Base-by-base conservation (phyloP, 2,113 vertebrate species). In the Herpetotheres cachinnans region DNA sequence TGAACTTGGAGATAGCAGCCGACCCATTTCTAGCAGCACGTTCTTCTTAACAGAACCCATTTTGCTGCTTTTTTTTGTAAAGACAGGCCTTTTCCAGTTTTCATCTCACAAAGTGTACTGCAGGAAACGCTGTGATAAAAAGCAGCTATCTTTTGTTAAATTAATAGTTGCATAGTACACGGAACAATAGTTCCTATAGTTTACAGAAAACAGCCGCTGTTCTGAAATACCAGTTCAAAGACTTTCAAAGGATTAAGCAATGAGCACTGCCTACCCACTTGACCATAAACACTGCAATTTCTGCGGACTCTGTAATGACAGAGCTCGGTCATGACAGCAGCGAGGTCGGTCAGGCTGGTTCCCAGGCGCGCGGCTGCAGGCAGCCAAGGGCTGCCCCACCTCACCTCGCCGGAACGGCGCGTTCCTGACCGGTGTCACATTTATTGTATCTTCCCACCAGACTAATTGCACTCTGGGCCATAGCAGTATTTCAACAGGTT, bases 311-410 rank as follows among this genome's bases (percentile, higher is more conserved):
- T 82, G 54, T 94, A 92, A 97, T 86, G 85, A 86, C 89, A 90
- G 95, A 94, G 91, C 67, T 65, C 46, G 62, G 73, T 63, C 77
- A 80, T 26, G 72, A 91, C 81, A 66, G 91, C 61, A 15, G 81
- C 38, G 59, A 83, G 92, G 97, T 94, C 62, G 69, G 97, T 97
- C 83, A 8, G 96, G 97, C 97, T 72, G 91, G 97, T 95, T 98
- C 91, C 74, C 81, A 56, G 97, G 90, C 54, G 38, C 29, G 91
- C 82, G 54, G 52, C 92, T 90, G 96, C 73, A 93, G 56, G 70
- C 47, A 73, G 92, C 12, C 67, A 88, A 94, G 94, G 52, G 77
- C 56, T 46, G 96, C 92, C 86, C 96, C 97, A 91, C 97, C 98
- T 96, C 78, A 69, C 72, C 80, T 34, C 10, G 4, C 61, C 89